phyloP scores from a whole-genome alignment of 2,888 invertebrate genomes.

The Trimorus sp. region DNA sequence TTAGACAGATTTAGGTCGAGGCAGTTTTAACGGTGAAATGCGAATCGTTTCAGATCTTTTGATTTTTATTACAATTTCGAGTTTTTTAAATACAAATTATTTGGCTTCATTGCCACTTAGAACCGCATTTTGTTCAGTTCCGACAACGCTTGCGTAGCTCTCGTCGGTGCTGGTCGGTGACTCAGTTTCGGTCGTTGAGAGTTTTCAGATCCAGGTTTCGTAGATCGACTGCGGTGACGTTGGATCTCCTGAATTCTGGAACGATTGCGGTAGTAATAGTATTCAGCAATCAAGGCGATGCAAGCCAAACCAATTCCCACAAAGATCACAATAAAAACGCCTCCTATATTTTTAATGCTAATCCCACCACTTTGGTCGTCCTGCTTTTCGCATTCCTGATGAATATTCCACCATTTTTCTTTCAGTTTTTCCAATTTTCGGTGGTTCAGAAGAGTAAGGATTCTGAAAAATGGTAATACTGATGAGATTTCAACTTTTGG shows the following conservation, averaged over 20 bases:
- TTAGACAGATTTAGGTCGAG: no score
- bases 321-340: conserved; percentile 98
- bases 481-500: no score
- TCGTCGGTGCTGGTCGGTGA: conserved; percentile 75
- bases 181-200: conserved; percentile 72
- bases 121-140: conserved; percentile 71
- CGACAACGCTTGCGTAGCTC: conserved; percentile 68
- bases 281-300: conserved; percentile 94
- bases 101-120: conserved; percentile 56
- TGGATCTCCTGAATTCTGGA: conserved; percentile 82
- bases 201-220: conserved; percentile 18
- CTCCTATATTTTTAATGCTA: conserved; percentile 98
- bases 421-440: conserved; percentile 95
- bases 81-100: no score
- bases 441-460: conserved; percentile 34
- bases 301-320: conserved; percentile 97
- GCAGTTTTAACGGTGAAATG: no score
- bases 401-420: conserved; percentile 98
- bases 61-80: no score
- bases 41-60: no score
- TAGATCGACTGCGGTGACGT: conserved; percentile 13
- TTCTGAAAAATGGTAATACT: conserved; percentile 11
- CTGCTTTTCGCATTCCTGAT: conserved; percentile 92
- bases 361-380: conserved; percentile 98
- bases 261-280: conserved; percentile 95